These are phyloP conservation scores for Lucilia cuprina DNA, from an alignment of 1,140 invertebrate genomes.

Conservation along the genomic window DNA sequence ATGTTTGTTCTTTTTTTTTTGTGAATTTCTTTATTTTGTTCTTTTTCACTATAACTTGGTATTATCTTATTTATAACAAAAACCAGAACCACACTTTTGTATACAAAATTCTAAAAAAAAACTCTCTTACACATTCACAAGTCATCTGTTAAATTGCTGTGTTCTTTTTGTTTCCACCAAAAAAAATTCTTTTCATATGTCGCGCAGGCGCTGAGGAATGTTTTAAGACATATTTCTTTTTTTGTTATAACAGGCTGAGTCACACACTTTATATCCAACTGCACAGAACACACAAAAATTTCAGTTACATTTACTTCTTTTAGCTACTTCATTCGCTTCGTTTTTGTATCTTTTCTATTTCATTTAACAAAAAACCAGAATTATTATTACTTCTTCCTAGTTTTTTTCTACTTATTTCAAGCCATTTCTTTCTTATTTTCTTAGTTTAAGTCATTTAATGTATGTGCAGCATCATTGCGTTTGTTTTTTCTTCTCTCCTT, in stretches of 20 bases:
- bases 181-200: constrained; percentile 21
- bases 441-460: background rate
- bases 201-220: constrained; percentile 16
- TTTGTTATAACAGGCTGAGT: background rate
- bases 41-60: background rate
- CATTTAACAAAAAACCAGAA: background rate
- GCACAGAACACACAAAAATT: background rate
- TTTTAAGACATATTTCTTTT: background rate
- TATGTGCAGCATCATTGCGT: background rate
- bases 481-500: background rate
- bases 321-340: background rate
- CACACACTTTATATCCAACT: background rate
- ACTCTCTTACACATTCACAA: background rate
- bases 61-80: background rate
- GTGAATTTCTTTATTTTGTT: background rate
- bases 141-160: background rate
- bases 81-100: background rate
- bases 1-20: background rate
- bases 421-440: background rate
- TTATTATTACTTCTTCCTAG: background rate
- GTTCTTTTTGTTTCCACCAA: background rate
- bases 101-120: background rate
- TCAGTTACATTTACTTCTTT: background rate
- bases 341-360: background rate
- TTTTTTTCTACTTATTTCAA: background rate